Base-by-base conservation (phyloP, 1,140 invertebrate genomes). In the Arion vulgaris region DNA sequence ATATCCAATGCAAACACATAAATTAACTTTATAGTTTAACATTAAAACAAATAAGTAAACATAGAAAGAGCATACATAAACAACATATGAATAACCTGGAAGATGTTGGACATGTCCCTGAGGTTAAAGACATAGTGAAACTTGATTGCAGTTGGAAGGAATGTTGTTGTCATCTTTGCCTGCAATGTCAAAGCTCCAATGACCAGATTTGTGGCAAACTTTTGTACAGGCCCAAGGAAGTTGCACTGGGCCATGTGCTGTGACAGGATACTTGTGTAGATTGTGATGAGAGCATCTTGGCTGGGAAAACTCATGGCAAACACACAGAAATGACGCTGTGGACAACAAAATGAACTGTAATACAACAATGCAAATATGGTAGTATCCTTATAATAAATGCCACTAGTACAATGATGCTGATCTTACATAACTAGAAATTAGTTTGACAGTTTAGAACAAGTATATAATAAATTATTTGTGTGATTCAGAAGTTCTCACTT, bases 71-170 rank as follows among this genome's bases (percentile, higher is more conserved):
- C n/a, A n/a, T n/a, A n/a, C n/a, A n/a, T n/a, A n/a, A n/a, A n/a
- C n/a, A n/a, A 32, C n/a, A 66, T 32, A 66, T 66, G 32, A 66
- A 66, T 32, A n/a, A 93, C 93, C 91, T 94, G 93, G 89, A 94
- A 94, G 69, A 94, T 95, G 92, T 98, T 98, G 1, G 97, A 98
- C 51, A 99, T 94, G 90, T 99, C 98, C 79, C 98, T 93, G 38
- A 99, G 93, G 93, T 99, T 99, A 91, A 99, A 99, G 82, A 98
- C 95, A 88, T 99, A 99, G 92, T 99, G 98, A 89, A 98, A 99
- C 92, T 99, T 99, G 41, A 97, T 95, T 7, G 98, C 97, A 38
- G 97, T 99, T 5, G 97, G 97, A 71, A 98, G 93, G 90, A 98
- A 98, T 17, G 96, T 94, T 92, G 96, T 95, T 17, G 95, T 94